phyloP scores from a whole-genome alignment of 2,113 vertebrate species.

The Dasypus novemcinctus region DNA sequence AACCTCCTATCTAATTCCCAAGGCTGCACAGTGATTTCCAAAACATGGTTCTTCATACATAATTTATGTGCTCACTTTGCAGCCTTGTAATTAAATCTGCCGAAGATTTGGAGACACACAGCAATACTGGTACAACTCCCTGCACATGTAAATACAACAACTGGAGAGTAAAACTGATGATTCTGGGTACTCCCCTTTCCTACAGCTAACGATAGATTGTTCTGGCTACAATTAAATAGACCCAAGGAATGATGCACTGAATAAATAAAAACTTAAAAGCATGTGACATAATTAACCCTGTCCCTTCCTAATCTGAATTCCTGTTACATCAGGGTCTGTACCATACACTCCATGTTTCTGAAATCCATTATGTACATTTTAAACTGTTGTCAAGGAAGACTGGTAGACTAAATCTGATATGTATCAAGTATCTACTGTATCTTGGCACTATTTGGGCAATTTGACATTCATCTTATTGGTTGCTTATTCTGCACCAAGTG shows the following conservation, averaged over 20 bases:
- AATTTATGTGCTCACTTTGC: conserved; percentile 68
- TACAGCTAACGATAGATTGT: background rate
- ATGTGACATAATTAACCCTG: background rate
- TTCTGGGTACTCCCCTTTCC: conserved; percentile 8
- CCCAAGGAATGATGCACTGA: background rate
- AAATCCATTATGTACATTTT: background rate
- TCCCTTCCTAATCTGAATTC: background rate
- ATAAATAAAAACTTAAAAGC: conserved; percentile 36
- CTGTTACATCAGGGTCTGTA: background rate
- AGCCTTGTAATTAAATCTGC: conserved; percentile 67
- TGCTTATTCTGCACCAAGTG: background rate
- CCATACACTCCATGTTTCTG: background rate
- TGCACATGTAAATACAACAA: background rate
- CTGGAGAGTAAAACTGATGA: background rate
- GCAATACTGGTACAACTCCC: background rate
- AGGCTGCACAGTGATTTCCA: conserved; percentile 57
- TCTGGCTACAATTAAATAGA: background rate
- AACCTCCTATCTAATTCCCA: conserved; percentile 64
- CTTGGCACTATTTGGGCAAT: background rate
- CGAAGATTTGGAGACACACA: conserved; percentile 38
- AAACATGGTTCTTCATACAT: conserved; percentile 64
- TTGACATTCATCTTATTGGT: background rate
- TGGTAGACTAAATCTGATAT: background rate
- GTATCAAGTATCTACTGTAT: conserved; percentile 14
- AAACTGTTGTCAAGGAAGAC: background rate